A percentile compares a stretch with the other conserved stretches of the same genome.
phyloP scores from a whole-genome alignment of 2,113 vertebrate genomes.

The Burhinus oedicnemus region DNA sequence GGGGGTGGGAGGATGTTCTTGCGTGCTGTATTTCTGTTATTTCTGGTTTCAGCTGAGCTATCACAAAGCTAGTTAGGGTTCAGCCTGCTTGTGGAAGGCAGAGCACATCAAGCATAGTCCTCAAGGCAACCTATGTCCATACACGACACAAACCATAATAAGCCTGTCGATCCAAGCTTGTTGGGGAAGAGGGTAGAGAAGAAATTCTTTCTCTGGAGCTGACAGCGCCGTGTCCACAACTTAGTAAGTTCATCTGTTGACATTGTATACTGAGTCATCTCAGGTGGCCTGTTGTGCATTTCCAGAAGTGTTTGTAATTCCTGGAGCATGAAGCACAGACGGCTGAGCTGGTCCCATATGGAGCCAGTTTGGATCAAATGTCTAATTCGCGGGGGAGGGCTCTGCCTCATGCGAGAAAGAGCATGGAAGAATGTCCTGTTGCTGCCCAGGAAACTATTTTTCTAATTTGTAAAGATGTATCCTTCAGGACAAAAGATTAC shows the following conservation, averaged over 20 bases:
- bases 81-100: neutral
- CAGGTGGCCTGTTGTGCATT: slow-evolving; percentile 9
- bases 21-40: neutral
- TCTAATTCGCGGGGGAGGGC: neutral
- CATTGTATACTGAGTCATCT: neutral
- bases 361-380: slow-evolving; percentile 29
- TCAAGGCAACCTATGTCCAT: neutral
- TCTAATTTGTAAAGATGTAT: neutral
- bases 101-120: neutral
- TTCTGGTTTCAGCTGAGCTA: neutral
- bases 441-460: neutral
- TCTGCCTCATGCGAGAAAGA: neutral
- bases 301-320: slow-evolving; percentile 11
- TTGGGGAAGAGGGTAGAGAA: neutral
- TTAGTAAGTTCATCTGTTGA: neutral
- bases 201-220: neutral
- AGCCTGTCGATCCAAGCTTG: neutral
- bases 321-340: neutral
- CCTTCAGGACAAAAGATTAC: neutral
- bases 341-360: neutral
- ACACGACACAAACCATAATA: neutral
- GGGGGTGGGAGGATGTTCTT: neutral
- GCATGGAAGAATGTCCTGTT: neutral
- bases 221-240: neutral
- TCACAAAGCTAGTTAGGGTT: neutral